Evolutionary conservation across 2,888 invertebrate species (phyloP).

Genomic region (Sceliomorpha sp.): DNA sequence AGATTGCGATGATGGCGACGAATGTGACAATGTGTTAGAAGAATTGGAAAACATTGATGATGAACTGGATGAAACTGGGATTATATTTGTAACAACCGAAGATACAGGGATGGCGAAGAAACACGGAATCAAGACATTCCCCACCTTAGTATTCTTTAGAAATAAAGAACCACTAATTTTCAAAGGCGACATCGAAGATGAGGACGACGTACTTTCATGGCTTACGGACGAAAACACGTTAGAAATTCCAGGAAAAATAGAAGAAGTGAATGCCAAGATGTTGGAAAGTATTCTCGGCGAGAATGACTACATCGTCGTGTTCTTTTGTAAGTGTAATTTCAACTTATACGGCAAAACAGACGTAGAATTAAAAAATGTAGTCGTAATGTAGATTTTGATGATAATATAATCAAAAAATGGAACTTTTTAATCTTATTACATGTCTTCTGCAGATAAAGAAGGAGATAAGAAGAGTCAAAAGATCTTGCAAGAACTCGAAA

Average conservation of each 20-base stretch:
- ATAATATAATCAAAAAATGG: too few relatives aligned
- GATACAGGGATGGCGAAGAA: slow-evolving; percentile 90
- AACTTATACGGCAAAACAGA: too few relatives aligned
- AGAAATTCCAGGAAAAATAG: slow-evolving; percentile 95
- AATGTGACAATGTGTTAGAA: slow-evolving; percentile 91
- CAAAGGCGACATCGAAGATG: slow-evolving; percentile 92
- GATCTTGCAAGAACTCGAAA: slow-evolving; percentile 93
- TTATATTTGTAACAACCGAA: slow-evolving; percentile 96
- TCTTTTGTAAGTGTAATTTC: slow-evolving; percentile 89
- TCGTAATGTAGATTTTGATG: too few relatives aligned
- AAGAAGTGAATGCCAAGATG: slow-evolving; percentile 95
- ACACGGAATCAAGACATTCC: slow-evolving; percentile 91
- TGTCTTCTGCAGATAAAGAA: slow-evolving; percentile 88
- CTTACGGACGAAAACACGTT: slow-evolving; percentile 93
- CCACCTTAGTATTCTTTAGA: slow-evolving; percentile 93
- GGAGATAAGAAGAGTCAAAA: slow-evolving; percentile 94
- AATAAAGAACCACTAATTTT: slow-evolving; percentile 94
- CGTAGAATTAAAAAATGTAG: too few relatives aligned
- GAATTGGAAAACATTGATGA: slow-evolving; percentile 96
- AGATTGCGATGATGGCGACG: slow-evolving; percentile 92
- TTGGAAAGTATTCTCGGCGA: slow-evolving; percentile 93
- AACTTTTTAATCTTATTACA: too few relatives aligned
- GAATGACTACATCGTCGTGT: slow-evolving; percentile 94
- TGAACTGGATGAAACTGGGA: slow-evolving; percentile 94
- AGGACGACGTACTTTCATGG: slow-evolving; percentile 95